Percentiles rank a stretch among this genome's conserved stretches.
Evolutionary conservation across 2,797 vertebrate genomes (phyloP).

Genomic region (Vireo griseus): DNA sequence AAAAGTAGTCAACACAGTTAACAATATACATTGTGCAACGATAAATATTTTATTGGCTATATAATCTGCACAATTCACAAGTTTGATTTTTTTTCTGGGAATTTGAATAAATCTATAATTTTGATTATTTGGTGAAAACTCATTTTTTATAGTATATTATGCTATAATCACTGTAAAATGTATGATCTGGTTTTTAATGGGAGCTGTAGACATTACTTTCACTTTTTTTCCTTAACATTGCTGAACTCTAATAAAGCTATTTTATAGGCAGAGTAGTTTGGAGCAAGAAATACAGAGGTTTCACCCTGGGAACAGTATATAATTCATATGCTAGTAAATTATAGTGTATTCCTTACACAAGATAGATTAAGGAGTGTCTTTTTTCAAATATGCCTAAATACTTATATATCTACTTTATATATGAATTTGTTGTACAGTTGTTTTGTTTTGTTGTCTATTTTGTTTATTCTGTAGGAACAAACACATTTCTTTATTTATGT

Average conservation of each 20-base stretch:
- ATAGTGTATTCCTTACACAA: conserved; percentile 31
- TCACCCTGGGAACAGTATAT: conserved; percentile 52
- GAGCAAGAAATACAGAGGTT: conserved; percentile 58
- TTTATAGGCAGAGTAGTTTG: conserved; percentile 46
- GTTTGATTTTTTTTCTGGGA: conserved; percentile 57
- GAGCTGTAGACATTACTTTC: conserved; percentile 21
- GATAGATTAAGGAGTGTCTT: conserved; percentile 51
- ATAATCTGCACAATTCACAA: conserved; percentile 66
- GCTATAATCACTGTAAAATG: conserved; percentile 46
- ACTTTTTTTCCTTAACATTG: conserved; percentile 25
- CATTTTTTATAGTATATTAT: conserved; percentile 56
- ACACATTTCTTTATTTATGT: conserved; percentile 49
- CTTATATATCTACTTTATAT: not conserved
- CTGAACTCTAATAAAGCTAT: conserved; percentile 61
- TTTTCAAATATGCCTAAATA: conserved; percentile 9
- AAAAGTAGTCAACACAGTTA: conserved; percentile 70
- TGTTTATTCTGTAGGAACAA: conserved; percentile 60
- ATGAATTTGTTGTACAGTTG: not conserved
- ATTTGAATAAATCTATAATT: conserved; percentile 58
- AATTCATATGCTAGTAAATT: conserved; percentile 64
- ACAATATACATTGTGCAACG: conserved; percentile 54
- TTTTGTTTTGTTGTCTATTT: conserved; percentile 50
- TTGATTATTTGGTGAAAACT: conserved; percentile 45
- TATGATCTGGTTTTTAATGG: conserved; percentile 45
- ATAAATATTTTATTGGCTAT: conserved; percentile 73